These are phyloP conservation scores for Lasioglossum leucozonium DNA, from an alignment of 2,888 invertebrate species.

Conservation along the genomic window DNA sequence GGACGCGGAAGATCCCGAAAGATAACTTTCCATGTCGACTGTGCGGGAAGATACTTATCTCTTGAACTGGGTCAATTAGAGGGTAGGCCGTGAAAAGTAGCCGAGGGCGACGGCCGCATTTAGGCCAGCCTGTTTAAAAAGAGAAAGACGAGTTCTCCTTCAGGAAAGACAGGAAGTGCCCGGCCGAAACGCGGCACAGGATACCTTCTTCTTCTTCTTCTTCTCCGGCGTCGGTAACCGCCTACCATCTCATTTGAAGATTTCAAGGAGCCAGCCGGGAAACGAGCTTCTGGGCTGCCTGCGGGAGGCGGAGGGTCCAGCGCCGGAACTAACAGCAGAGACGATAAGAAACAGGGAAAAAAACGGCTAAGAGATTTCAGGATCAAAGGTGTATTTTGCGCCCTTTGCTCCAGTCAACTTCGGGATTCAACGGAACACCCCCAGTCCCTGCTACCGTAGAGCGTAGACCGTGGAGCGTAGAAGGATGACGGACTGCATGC, in stretches of 20 bases:
- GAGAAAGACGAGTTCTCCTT: slow-evolving; percentile 45
- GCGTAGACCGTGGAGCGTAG: neutral
- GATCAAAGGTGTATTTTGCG: slow-evolving; percentile 51
- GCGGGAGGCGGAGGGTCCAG: slow-evolving; percentile 1
- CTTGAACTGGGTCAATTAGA: slow-evolving; percentile 76
- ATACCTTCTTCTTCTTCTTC: slow-evolving; percentile 38
- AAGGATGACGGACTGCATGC: slow-evolving; percentile 7
- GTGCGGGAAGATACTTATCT: slow-evolving; percentile 66
- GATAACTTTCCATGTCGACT: slow-evolving; percentile 56
- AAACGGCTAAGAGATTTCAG: slow-evolving; percentile 11
- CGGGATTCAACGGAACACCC: slow-evolving; percentile 33
- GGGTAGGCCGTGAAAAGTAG: slow-evolving; percentile 66
- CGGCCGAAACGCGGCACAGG: slow-evolving; percentile 29
- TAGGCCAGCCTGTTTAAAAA: slow-evolving; percentile 57
- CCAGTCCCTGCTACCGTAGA: neutral
- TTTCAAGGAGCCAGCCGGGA: slow-evolving; percentile 3
- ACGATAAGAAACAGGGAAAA: slow-evolving; percentile 38
- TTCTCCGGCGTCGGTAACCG: slow-evolving; percentile 22
- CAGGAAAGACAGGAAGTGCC: neutral
- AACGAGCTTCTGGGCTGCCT: slow-evolving; percentile 28
- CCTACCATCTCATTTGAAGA: slow-evolving; percentile 47
- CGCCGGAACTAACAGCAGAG: slow-evolving; percentile 28
- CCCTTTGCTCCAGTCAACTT: slow-evolving; percentile 30
- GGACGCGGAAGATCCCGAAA: slow-evolving; percentile 27
- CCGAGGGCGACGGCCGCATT: slow-evolving; percentile 68